phyloP scores from a whole-genome alignment of 1,140 invertebrate genomes.

The Olivierus martensii region DNA sequence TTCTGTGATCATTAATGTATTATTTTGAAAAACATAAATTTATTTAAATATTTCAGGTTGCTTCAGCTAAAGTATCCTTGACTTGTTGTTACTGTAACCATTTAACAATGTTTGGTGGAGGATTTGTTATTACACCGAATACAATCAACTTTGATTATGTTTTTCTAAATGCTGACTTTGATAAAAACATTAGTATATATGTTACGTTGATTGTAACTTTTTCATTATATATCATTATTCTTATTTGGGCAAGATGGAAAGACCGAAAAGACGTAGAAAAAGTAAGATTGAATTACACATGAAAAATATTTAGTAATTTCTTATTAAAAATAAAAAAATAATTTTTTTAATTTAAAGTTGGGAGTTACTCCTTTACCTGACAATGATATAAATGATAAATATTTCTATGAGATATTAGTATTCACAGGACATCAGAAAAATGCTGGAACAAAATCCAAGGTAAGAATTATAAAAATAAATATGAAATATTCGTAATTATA shows the following conservation, averaged over 20 bases:
- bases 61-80: neutral
- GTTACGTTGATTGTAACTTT: conserved; percentile 7
- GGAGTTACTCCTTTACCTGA: conserved; percentile 36
- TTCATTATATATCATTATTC: neutral
- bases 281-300: neutral
- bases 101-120: conserved; percentile 31
- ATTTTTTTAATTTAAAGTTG: conserved; percentile 22
- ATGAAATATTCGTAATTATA: no score
- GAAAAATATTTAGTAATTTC: neutral
- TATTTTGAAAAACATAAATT: no score
- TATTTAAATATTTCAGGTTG: conserved; percentile 4
- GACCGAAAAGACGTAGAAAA: conserved; percentile 8
- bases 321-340: neutral
- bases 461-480: conserved; percentile 17
- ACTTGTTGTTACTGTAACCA: conserved; percentile 21
- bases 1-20: no score
- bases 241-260: conserved; percentile 12
- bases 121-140: conserved; percentile 31
- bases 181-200: conserved; percentile 11
- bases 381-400: conserved; percentile 37
- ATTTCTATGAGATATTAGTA: conserved; percentile 40
- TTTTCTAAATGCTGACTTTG: conserved; percentile 24
- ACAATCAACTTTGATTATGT: conserved; percentile 32
- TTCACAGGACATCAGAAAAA: conserved; percentile 35
- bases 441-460: conserved; percentile 39